Base-by-base conservation (phyloP, 2,113 vertebrate species). In the Tragelaphus buxtoni region DNA sequence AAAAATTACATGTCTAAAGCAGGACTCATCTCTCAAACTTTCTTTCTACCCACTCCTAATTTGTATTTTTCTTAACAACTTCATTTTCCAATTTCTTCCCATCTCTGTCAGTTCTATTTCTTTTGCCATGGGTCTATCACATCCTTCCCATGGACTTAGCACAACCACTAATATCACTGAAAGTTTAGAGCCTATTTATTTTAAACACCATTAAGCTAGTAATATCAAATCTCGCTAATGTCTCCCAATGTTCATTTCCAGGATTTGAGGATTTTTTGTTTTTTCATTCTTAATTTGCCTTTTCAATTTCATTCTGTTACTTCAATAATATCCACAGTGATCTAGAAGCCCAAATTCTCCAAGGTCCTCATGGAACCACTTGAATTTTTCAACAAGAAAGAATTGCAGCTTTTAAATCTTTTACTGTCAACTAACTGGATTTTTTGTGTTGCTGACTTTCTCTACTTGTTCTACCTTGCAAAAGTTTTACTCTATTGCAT, bases 381-480 rank as follows among this genome's bases (percentile, higher is more conserved):
- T 4, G 86, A 9, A 94, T 53, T 82, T 55, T 94, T 81, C 93
- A 39, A 9, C n/a, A 88, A 22, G 18, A 90, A 63, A 96, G 86
- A 95, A 9, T 0, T 39, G 55, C 1, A 63, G 11, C 81, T 96
- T 69, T 81, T 86, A 56, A 2, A n/a, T 32, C 9, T 72, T 17
- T 92, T 55, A 42, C 55, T 97, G 60, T 49, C 96, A 97, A 95
- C 85, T 69, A 97, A 96, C 85, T 69, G 0, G 3, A 94, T 93
- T 94, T 96, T 96, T 83, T 81, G 4, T 39, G 17, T 47, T 74
- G 28, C 28, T 72, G 92, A 74, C 9, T 94, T 9, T 55, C 18
- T 95, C 39, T 60, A 96, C 92, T 93, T 84, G 32, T 85, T 98
- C 61, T 94, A 83, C 45, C 49, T 30, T 93, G 20, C 83, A 96